Evolutionary conservation across 2,797 vertebrate genomes (phyloP).

Genomic region (Clarias laeviceps): DNA sequence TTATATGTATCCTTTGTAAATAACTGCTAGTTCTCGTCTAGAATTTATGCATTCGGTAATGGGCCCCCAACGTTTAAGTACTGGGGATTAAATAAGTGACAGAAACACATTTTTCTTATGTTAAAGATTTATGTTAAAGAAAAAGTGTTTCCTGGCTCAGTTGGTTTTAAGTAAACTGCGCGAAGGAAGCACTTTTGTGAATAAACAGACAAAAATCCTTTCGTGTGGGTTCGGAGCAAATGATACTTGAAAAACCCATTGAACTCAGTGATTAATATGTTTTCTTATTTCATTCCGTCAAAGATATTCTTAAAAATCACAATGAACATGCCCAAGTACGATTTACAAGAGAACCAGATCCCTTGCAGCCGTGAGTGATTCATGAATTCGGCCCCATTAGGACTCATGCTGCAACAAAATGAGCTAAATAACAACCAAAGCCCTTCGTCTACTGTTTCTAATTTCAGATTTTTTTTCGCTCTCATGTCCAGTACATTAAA

Average conservation of each 20-base stretch:
- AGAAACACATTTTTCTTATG: neutral
- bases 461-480: slow-evolving; percentile 42
- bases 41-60: no score
- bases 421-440: slow-evolving; percentile 31
- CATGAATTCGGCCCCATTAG: slow-evolving; percentile 40
- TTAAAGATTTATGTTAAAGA: neutral
- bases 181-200: slow-evolving; percentile 29
- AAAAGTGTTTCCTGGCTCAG: slow-evolving; percentile 3
- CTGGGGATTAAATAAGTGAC: neutral
- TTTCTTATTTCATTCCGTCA: slow-evolving; percentile 17
- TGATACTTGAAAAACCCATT: slow-evolving; percentile 23
- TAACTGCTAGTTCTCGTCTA: neutral
- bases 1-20: neutral
- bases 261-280: slow-evolving; percentile 35
- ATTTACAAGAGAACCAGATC: slow-evolving; percentile 39
- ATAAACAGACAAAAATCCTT: slow-evolving; percentile 39
- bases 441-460: slow-evolving; percentile 36
- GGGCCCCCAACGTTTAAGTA: neutral
- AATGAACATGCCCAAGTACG: slow-evolving; percentile 21
- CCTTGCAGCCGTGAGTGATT: slow-evolving; percentile 35
- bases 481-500: slow-evolving; percentile 40
- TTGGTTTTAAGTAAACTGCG: slow-evolving; percentile 23
- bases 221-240: slow-evolving; percentile 44
- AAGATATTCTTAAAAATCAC: slow-evolving; percentile 29
- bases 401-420: slow-evolving; percentile 58